Evolutionary conservation across 2,797 vertebrate genomes (phyloP).

Genomic region (Parotocinclus haroldoi): DNA sequence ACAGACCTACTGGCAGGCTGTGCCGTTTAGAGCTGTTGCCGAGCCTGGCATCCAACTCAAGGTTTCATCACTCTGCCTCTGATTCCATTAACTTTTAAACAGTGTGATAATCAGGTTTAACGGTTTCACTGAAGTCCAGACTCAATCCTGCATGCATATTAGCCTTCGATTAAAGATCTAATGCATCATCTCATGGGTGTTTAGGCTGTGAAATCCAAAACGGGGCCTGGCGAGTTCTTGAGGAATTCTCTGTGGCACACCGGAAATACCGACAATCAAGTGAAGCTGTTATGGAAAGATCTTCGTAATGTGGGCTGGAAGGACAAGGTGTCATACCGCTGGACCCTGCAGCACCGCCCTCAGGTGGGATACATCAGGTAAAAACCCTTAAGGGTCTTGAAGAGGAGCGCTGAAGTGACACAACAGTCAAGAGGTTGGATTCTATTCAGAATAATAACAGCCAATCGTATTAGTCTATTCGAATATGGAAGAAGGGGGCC

Average conservation of each 20-base stretch:
- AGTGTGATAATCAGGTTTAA: too few relatives aligned
- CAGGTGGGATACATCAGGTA: slow-evolving; percentile 98
- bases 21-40: slow-evolving; percentile 93
- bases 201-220: slow-evolving; percentile 95
- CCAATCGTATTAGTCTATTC: too few relatives aligned
- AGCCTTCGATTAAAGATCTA: too few relatives aligned
- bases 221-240: slow-evolving; percentile 92
- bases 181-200: slow-evolving; percentile 8
- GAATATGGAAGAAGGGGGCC: too few relatives aligned
- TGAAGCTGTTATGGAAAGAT: slow-evolving; percentile 95
- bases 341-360: slow-evolving; percentile 96
- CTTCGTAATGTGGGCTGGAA: slow-evolving; percentile 97
- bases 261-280: slow-evolving; percentile 87
- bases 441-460: too few relatives aligned
- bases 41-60: slow-evolving; percentile 98
- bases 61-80: slow-evolving; percentile 62
- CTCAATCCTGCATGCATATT: too few relatives aligned
- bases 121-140: too few relatives aligned
- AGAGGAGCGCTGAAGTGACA: too few relatives aligned
- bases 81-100: not conserved
- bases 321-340: slow-evolving; percentile 97
- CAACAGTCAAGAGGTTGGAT: too few relatives aligned
- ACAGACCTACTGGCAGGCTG: slow-evolving; percentile 97
- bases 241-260: slow-evolving; percentile 98
- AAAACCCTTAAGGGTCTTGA: slow-evolving; percentile 1